Evolutionary conservation across 2,888 invertebrate species (phyloP).

Genomic region (Biston betularia): DNA sequence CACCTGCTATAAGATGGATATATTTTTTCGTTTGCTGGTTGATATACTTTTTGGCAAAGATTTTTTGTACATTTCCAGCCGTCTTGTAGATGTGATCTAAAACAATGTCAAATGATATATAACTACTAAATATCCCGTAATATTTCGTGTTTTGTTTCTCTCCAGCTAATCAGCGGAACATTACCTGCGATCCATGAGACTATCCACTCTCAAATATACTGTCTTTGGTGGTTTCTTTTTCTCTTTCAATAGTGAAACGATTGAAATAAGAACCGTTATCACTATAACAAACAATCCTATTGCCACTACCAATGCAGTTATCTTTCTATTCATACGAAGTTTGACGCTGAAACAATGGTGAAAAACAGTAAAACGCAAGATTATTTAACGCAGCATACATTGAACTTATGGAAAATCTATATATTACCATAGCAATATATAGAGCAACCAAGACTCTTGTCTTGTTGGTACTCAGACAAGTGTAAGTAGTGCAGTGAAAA

Average conservation of each 20-base stretch:
- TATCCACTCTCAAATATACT: slow-evolving; percentile 6
- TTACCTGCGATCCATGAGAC: slow-evolving; percentile 4
- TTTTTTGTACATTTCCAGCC: slow-evolving; percentile 62
- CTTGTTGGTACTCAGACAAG: too few species aligned
- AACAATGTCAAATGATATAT: slow-evolving; percentile 10
- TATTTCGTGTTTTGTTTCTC: too few species aligned
- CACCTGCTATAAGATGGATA: slow-evolving; percentile 88
- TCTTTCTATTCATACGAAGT: slow-evolving; percentile 15
- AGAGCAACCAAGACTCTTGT: too few species aligned
- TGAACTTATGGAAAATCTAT: too few species aligned
- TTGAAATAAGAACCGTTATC: not conserved
- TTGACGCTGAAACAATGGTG: slow-evolving; percentile 3
- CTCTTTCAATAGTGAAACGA: slow-evolving; percentile 2
- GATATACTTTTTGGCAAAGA: slow-evolving; percentile 64
- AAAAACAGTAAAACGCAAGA: not conserved
- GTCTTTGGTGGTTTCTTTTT: not conserved
- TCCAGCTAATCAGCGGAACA: not conserved
- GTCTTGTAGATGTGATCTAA: slow-evolving; percentile 38
- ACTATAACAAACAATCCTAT: slow-evolving; percentile 5
- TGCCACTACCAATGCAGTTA: slow-evolving; percentile 14
- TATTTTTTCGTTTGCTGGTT: slow-evolving; percentile 40
- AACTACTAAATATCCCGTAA: too few species aligned
- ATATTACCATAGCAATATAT: too few species aligned
- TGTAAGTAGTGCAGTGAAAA: too few species aligned
- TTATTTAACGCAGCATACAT: too few species aligned